Percentiles rank a stretch among this genome's conserved stretches.
Conservation (phyloP, 2,113 vertebrate genomes). For the Manacus vitellinus region DNA sequence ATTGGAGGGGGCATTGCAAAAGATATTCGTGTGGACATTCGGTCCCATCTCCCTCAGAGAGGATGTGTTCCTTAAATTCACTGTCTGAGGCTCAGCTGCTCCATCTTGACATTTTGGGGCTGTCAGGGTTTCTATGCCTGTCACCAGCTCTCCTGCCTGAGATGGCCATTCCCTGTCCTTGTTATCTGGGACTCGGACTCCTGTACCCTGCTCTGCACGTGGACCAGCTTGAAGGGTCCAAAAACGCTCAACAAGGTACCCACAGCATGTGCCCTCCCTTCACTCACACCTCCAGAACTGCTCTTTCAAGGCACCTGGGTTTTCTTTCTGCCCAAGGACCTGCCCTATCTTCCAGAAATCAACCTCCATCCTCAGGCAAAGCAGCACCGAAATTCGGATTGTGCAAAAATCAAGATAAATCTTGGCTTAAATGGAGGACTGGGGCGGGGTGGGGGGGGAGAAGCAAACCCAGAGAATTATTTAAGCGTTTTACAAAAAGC, state of each 20-base stretch:
- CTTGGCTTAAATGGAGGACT: neutral
- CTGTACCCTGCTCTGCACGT: neutral
- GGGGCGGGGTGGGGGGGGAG: neutral
- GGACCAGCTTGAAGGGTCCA: neutral
- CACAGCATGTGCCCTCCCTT: neutral
- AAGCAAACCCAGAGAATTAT: neutral
- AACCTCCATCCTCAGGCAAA: neutral
- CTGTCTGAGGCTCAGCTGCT: neutral
- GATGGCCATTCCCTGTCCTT: neutral
- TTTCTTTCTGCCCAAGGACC: neutral
- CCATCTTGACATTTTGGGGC: neutral
- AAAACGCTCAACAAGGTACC: neutral
- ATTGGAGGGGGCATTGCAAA: neutral
- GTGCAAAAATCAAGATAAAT: neutral
- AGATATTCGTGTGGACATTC: neutral
- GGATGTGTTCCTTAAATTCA: neutral
- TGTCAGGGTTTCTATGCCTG: neutral
- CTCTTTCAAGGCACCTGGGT: neutral
- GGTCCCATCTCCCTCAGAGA: neutral
- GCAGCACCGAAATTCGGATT: neutral
- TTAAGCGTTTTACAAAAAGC: neutral
- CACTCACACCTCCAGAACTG: neutral
- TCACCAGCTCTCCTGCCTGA: neutral
- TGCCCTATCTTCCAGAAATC: neutral
- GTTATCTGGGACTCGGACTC: neutral